Conservation (phyloP, 2,888 invertebrate genomes). For the Nephrocerus scutellatus region DNA sequence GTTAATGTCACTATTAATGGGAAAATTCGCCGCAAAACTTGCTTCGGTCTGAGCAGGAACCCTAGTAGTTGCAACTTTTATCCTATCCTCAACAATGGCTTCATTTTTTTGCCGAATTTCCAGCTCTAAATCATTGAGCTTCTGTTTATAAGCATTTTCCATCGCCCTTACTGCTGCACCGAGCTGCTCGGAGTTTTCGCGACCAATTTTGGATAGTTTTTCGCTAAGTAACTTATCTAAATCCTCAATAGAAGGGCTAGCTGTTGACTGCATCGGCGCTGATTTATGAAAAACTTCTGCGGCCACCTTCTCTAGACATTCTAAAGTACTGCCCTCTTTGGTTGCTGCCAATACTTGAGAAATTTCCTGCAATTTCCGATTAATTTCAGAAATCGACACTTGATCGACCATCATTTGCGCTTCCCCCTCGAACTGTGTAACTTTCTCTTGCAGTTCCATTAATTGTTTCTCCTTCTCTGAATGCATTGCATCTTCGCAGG, state of each 20-base stretch:
- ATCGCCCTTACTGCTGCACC: slow-evolving; percentile 33
- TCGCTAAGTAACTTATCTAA: slow-evolving; percentile 32
- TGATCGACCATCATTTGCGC: slow-evolving; percentile 31
- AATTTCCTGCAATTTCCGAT: slow-evolving; percentile 30
- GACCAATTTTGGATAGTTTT: slow-evolving; percentile 36
- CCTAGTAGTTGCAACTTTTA: no score
- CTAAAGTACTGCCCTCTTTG: slow-evolving; percentile 14
- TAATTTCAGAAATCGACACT: slow-evolving; percentile 31
- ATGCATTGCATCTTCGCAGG: slow-evolving; percentile 20
- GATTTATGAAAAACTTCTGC: neutral
- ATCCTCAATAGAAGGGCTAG: slow-evolving; percentile 30
- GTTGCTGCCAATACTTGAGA: slow-evolving; percentile 25
- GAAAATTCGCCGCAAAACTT: no score
- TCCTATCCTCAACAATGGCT: no score
- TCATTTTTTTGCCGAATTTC: slow-evolving; percentile 30
- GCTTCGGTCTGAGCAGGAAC: no score
- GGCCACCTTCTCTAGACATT: neutral
- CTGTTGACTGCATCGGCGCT: slow-evolving; percentile 18
- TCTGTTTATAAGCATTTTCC: slow-evolving; percentile 34
- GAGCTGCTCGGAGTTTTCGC: slow-evolving; percentile 30
- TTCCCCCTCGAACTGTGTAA: slow-evolving; percentile 29
- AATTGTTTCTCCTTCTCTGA: slow-evolving; percentile 28
- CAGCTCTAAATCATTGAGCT: slow-evolving; percentile 30
- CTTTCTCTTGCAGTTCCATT: slow-evolving; percentile 26
- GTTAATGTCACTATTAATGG: no score